Evolutionary conservation across 2,888 invertebrate species (phyloP).

Genomic region (Polyommatus icarus): DNA sequence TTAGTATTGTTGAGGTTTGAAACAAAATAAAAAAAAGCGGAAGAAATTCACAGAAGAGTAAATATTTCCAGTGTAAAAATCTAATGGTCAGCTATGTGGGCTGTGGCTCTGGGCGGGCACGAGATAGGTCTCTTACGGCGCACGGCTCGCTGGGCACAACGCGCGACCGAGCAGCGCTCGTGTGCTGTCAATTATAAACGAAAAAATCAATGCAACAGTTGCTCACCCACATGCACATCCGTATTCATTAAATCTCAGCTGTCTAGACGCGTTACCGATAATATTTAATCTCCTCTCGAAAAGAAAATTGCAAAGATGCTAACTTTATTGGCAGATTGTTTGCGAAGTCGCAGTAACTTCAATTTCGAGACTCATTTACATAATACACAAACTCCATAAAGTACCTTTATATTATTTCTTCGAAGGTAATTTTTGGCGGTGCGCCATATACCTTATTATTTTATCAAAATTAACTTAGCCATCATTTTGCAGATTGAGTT

Average conservation of each 20-base stretch:
- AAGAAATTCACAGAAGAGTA: background rate
- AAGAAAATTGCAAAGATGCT: slow-evolving; percentile 18
- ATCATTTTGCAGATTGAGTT: slow-evolving; percentile 3
- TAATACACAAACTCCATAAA: slow-evolving; percentile 17
- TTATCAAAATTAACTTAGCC: slow-evolving; percentile 14
- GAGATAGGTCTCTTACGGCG: slow-evolving; percentile 69
- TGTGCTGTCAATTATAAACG: slow-evolving; percentile 80
- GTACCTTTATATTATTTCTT: slow-evolving; percentile 21
- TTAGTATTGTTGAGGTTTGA: background rate
- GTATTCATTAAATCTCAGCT: slow-evolving; percentile 17
- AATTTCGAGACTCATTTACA: slow-evolving; percentile 21
- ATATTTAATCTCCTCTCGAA: slow-evolving; percentile 14
- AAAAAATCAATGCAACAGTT: slow-evolving; percentile 65
- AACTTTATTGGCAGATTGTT: slow-evolving; percentile 22
- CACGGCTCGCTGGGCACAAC: slow-evolving; percentile 70
- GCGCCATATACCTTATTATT: slow-evolving; percentile 21
- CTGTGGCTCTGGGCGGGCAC: slow-evolving; percentile 60
- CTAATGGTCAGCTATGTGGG: slow-evolving; percentile 43
- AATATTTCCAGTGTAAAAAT: slow-evolving; percentile 23
- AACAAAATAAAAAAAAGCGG: background rate
- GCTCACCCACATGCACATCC: slow-evolving; percentile 38
- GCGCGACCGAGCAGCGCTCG: slow-evolving; percentile 75
- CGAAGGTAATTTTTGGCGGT: slow-evolving; percentile 22
- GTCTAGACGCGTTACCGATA: slow-evolving; percentile 25
- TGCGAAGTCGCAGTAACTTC: slow-evolving; percentile 11